phyloP scores from a whole-genome alignment of 2,888 invertebrate species.

The Orthosia gothica region DNA sequence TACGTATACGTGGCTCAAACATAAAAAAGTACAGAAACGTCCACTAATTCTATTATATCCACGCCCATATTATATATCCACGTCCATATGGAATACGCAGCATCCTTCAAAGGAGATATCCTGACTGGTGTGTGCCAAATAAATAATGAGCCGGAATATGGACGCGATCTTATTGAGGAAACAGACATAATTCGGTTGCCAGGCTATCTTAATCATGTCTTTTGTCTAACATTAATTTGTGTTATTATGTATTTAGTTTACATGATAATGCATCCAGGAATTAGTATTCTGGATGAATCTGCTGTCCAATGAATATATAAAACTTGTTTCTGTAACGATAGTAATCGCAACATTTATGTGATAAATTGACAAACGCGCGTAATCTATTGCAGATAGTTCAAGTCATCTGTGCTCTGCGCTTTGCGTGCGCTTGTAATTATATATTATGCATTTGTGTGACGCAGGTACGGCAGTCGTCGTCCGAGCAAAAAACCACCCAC shows the following conservation, averaged over 20 bases:
- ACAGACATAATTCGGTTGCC: conserved; percentile 2
- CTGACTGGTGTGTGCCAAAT: conserved; percentile 35
- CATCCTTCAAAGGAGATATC: conserved; percentile 30
- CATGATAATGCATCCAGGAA: neutral
- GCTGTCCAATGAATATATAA: neutral
- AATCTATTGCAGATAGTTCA: too few relatives aligned
- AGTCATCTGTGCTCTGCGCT: too few relatives aligned
- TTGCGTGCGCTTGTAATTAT: too few relatives aligned
- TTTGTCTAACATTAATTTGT: conserved; percentile 15
- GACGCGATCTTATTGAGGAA: conserved; percentile 18
- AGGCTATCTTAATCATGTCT: neutral
- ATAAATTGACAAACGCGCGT: too few relatives aligned
- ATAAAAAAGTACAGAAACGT: conserved; percentile 23
- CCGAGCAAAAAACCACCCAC: too few relatives aligned
- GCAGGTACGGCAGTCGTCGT: too few relatives aligned
- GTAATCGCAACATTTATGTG: too few relatives aligned
- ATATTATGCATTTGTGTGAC: too few relatives aligned
- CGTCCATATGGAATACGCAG: conserved; percentile 16
- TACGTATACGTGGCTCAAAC: too few relatives aligned
- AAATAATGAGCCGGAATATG: conserved; percentile 51
- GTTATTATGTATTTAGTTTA: neutral
- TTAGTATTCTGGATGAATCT: neutral
- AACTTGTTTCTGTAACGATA: neutral
- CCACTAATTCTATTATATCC: neutral
- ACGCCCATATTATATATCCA: conserved; percentile 3